phyloP scores from a whole-genome alignment of 2,113 vertebrate genomes.

The Aphyosemion australe region DNA sequence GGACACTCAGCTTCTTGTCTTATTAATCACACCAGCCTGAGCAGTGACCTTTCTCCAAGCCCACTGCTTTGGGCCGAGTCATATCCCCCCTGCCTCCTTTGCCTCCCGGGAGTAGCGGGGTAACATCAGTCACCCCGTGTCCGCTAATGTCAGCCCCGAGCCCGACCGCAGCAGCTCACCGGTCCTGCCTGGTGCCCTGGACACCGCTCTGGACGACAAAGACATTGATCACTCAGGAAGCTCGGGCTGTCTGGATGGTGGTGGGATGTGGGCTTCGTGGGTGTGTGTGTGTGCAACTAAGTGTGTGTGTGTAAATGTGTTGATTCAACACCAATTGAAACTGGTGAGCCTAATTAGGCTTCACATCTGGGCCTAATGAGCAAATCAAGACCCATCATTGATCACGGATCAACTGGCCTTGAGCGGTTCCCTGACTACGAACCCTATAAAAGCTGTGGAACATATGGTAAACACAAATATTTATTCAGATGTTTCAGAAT shows the following conservation, averaged over 20 bases:
- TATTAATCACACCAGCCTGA: constrained; percentile 89
- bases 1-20: constrained; percentile 82
- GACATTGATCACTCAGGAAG: constrained; percentile 86
- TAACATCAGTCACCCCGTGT: constrained; percentile 82
- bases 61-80: constrained; percentile 70
- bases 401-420: constrained; percentile 66
- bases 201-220: constrained; percentile 68
- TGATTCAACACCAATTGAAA: constrained; percentile 58
- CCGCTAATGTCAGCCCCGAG: constrained; percentile 81
- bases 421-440: constrained; percentile 46
- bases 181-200: constrained; percentile 54
- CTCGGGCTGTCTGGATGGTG: constrained; percentile 52
- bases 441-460: constrained; percentile 18
- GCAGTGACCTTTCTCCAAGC: constrained; percentile 81
- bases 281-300: not conserved
- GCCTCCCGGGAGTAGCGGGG: constrained; percentile 59
- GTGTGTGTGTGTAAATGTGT: constrained; percentile 9
- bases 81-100: constrained; percentile 54
- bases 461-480: constrained; percentile 11
- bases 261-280: not conserved
- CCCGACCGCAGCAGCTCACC: constrained; percentile 66
- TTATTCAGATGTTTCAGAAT: constrained; percentile 12
- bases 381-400: constrained; percentile 69
- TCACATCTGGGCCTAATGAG: constrained; percentile 73
- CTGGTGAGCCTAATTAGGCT: constrained; percentile 66